phyloP scores from a whole-genome alignment of 2,113 vertebrate species.

The Vanacampus margaritifer region DNA sequence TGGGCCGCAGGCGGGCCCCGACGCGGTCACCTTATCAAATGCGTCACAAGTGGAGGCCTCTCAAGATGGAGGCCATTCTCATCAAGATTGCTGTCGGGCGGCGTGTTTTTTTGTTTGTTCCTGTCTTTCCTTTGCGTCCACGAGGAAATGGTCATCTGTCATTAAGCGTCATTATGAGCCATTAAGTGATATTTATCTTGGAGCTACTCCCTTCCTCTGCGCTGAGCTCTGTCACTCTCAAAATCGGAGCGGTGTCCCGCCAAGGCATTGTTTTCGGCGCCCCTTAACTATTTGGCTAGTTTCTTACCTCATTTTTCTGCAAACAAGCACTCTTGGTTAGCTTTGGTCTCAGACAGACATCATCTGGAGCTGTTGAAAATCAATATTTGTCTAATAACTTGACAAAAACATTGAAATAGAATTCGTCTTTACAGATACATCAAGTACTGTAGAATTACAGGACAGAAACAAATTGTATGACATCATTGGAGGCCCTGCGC shows the following conservation, averaged over 20 bases:
- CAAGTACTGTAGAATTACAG: no score
- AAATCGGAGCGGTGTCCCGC: constrained; percentile 28
- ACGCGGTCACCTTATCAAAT: constrained; percentile 29
- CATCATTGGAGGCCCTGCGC: no score
- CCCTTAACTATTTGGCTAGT: not conserved
- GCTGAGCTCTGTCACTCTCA: constrained; percentile 46
- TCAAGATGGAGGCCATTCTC: constrained; percentile 44
- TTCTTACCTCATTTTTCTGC: not conserved
- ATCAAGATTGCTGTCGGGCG: constrained; percentile 64
- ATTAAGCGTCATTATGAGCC: constrained; percentile 75
- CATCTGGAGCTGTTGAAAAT: no score
- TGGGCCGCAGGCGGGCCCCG: constrained; percentile 14
- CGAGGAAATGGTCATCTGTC: constrained; percentile 74
- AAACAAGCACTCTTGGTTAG: not conserved
- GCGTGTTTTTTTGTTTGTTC: constrained; percentile 68
- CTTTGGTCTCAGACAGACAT: not conserved
- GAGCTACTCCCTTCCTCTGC: constrained; percentile 71
- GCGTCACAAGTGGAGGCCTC: constrained; percentile 47
- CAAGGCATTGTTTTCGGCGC: constrained; percentile 57
- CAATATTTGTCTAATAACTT: no score
- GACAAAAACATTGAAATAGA: no score
- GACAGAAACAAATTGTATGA: no score
- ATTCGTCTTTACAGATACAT: no score
- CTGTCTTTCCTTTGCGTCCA: constrained; percentile 55
- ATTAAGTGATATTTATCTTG: constrained; percentile 78